These are phyloP conservation scores for Desmophyllum pertusum DNA, from an alignment of 92 coral and sea anemone species.

Conservation along the genomic window DNA sequence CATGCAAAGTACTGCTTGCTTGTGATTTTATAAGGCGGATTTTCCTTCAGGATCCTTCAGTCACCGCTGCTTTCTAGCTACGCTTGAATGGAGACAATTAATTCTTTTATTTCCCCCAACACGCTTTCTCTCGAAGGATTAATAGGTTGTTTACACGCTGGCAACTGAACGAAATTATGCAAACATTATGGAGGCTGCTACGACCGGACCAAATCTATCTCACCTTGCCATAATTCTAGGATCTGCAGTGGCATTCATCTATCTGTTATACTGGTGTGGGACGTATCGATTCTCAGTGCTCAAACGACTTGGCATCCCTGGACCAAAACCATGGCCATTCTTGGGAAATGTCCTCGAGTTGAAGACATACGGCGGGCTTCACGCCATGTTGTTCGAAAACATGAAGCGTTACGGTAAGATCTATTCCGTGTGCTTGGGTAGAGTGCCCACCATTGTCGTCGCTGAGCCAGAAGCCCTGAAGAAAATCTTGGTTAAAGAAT, in stretches of 20 bases:
- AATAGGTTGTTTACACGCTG: not conserved
- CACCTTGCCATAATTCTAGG: conserved; percentile 1
- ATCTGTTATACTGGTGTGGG: conserved; percentile 58
- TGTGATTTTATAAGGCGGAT: not conserved
- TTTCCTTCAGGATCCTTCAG: no score
- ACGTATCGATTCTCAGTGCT: conserved; percentile 49
- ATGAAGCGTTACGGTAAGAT: conserved; percentile 77
- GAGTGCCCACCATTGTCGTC: conserved; percentile 54
- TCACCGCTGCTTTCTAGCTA: no score
- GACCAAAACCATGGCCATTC: conserved; percentile 69
- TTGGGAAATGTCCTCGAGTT: conserved; percentile 72
- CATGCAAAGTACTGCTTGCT: not conserved
- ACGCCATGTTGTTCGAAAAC: conserved; percentile 56
- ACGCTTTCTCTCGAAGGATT: conserved; percentile 9
- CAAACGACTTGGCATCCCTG: conserved; percentile 60
- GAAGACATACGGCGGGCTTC: conserved; percentile 63
- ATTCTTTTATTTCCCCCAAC: not conserved
- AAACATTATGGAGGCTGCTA: conserved; percentile 16
- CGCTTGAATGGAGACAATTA: not conserved
- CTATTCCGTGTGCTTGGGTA: conserved; percentile 60
- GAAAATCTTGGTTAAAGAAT: conserved; percentile 76
- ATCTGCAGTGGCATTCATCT: conserved; percentile 6
- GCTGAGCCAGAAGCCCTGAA: conserved; percentile 76
- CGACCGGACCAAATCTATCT: conserved; percentile 2
- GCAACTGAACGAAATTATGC: not conserved